Base-by-base conservation (phyloP, 30 jellyfish, hydroid and myxozoan genomes). In the Hydractinia echinata region DNA sequence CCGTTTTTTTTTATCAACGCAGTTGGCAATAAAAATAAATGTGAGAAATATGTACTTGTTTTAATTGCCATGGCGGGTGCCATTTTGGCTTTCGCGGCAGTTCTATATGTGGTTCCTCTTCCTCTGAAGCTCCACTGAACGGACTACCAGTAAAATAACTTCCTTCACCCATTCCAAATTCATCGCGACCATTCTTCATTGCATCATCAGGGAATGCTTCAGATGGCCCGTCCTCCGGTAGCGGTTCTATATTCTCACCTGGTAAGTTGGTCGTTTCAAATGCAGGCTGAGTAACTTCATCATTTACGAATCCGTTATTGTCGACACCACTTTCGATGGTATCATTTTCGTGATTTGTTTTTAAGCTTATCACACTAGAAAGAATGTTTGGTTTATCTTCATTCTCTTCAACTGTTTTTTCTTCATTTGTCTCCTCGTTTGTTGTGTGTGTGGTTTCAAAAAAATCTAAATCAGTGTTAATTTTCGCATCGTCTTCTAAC, bases 51-150 rank as follows among this genome's bases (percentile, higher is more conserved):
- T 58, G 10, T 60, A 93, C 99, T 89, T 93, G 96, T 68, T 77
- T 93, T 60, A 93, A 67, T 76, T 93, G 99, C 99, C 99, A 93
- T 0, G 99, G 99, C 8, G 99, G 99, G 71, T 93, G 99, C 99
- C 99, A 93, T 76, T 89, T 87, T 21, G 96, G 99, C 64, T 93
- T 93, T 66, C 21, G 79, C 16, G 55, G 7, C 13, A 61, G 51
- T 5, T 51, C 51, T 6, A 10, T 61, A 54, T 49, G 51, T 5
- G 51, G 68, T 58, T 7, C 83, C 21, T 74, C 83, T 7, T 21
- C 69, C 8, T 13, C 61, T 72, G 16, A 30, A 49, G 61, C 55
- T 58, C 69, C 69, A 11, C 16, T 58, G 18, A 44, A 64, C 74
- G 74, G 39, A 13, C 74, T 64, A n/a, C 39, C 74, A 6, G 51